Conservation (phyloP, 2,888 invertebrate genomes). For the Macrostomum cliftonense region DNA sequence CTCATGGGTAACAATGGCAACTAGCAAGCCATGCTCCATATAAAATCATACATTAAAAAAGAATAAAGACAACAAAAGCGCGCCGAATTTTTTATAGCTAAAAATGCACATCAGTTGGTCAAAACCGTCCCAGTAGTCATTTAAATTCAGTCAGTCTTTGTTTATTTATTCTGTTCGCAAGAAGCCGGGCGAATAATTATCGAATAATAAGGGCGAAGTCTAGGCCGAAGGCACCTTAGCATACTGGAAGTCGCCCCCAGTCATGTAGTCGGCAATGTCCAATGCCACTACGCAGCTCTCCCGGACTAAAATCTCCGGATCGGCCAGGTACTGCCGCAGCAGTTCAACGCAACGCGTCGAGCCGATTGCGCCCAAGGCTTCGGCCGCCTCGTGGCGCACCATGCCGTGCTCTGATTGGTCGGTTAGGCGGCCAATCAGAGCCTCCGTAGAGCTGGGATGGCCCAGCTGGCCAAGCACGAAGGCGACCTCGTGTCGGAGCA, state of each 20-base stretch:
- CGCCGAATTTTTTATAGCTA: no score
- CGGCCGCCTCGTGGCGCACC: constrained; percentile 96
- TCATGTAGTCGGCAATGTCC: constrained; percentile 92
- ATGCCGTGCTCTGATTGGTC: constrained; percentile 67
- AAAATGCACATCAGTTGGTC: no score
- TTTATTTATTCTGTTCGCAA: no score
- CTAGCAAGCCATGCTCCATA: no score
- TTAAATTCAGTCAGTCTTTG: no score
- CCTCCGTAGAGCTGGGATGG: constrained; percentile 53
- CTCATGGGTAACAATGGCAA: no score
- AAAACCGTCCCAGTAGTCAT: no score
- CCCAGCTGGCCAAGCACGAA: constrained; percentile 92
- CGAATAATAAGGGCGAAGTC: no score
- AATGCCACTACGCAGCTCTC: constrained; percentile 84
- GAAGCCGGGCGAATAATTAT: no score
- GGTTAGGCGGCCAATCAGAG: constrained; percentile 53
- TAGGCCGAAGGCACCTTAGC: constrained; percentile 34
- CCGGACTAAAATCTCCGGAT: constrained; percentile 66
- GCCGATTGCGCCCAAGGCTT: constrained; percentile 87
- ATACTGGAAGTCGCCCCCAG: constrained; percentile 70
- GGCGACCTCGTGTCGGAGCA: constrained; percentile 88
- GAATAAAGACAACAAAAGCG: no score
- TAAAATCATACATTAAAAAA: no score
- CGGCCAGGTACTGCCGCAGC: constrained; percentile 55
- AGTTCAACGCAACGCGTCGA: constrained; percentile 63